Conservation (phyloP, 2,888 invertebrate genomes). For the Apodemia hepburni region DNA sequence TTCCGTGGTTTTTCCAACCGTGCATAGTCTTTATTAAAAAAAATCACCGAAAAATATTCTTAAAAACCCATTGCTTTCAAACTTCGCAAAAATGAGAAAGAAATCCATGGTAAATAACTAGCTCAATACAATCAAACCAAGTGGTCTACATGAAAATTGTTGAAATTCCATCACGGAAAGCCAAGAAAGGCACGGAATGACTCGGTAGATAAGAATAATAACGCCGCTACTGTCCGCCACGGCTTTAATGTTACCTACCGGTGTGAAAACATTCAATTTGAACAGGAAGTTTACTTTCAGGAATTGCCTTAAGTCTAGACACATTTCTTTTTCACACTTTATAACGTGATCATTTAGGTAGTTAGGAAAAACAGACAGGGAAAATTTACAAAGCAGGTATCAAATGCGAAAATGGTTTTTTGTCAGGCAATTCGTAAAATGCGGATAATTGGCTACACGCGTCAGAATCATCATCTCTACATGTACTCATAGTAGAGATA, state of each 20-base stretch:
- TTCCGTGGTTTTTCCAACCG: too few species aligned
- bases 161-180: constrained; percentile 52
- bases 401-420: too few species aligned
- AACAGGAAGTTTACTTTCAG: constrained; percentile 28
- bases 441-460: too few species aligned
- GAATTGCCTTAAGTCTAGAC: constrained; percentile 11
- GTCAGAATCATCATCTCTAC: too few species aligned
- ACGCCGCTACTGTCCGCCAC: constrained; percentile 17
- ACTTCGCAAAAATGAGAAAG: background rate
- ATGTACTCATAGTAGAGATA: too few species aligned
- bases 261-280: constrained; percentile 31
- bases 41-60: too few species aligned
- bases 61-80: background rate
- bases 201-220: constrained; percentile 42
- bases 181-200: constrained; percentile 38
- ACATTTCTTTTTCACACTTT: constrained; percentile 8
- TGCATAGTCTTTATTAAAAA: too few species aligned
- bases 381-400: too few species aligned
- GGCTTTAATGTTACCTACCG: background rate
- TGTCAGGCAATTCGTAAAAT: too few species aligned
- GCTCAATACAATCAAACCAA: constrained; percentile 15
- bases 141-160: constrained; percentile 37
- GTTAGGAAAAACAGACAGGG: background rate
- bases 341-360: background rate
- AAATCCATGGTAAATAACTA: background rate